Percentiles rank a stretch among this genome's conserved stretches.
These are phyloP conservation scores for Phasia obesa DNA, from an alignment of 2,888 invertebrate species.

Conservation along the genomic window DNA sequence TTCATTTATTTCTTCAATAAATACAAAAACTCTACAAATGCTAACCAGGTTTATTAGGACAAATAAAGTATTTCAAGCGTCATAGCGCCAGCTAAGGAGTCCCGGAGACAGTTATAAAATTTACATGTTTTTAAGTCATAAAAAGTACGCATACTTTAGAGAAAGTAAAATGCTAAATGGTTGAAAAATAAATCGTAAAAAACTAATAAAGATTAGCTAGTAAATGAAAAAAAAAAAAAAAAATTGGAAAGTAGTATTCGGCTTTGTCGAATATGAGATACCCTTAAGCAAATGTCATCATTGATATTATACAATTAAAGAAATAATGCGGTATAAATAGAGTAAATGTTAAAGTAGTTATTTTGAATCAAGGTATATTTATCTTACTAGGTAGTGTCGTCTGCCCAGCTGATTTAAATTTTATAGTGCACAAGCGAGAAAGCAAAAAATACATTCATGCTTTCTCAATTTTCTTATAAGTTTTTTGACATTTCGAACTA, in stretches of 20 bases:
- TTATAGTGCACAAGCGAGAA: too few species aligned
- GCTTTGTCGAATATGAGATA: neutral
- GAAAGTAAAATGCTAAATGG: slow-evolving; percentile 34
- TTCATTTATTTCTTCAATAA: slow-evolving; percentile 7
- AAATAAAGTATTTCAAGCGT: slow-evolving; percentile 13
- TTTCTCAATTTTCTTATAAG: too few species aligned
- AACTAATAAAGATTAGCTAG: neutral
- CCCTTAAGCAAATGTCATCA: neutral
- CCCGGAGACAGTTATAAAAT: slow-evolving; percentile 52
- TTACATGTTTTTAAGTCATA: slow-evolving; percentile 58
- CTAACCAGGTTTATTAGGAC: slow-evolving; percentile 45
- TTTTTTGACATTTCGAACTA: too few species aligned
- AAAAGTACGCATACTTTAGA: slow-evolving; percentile 49
- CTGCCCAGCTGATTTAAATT: too few species aligned
- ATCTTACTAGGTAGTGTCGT: too few species aligned
- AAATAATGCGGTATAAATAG: too few species aligned
- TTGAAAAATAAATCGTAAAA: slow-evolving; percentile 56
- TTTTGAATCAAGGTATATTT: too few species aligned
- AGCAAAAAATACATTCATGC: too few species aligned
- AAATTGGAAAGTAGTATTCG: neutral
- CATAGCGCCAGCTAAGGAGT: slow-evolving; percentile 7
- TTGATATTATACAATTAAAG: too few species aligned
- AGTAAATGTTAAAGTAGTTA: too few species aligned
- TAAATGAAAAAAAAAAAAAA: neutral
- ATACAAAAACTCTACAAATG: neutral